Evolutionary conservation across 2,113 vertebrate species (phyloP).

Genomic region (Muscicapa adusta): DNA sequence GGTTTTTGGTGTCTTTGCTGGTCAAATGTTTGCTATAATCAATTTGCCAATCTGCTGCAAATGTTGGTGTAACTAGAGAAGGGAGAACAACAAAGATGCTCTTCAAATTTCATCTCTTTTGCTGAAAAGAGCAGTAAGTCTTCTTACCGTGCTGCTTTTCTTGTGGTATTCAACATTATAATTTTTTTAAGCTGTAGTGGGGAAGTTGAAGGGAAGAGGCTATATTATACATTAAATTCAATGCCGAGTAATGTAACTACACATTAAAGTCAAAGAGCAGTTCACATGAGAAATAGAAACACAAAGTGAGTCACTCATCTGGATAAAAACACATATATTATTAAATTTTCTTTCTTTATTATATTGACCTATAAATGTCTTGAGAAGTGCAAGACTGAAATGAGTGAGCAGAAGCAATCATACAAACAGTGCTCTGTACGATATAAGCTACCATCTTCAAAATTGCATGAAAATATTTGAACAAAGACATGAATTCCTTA

Average conservation of each 20-base stretch:
- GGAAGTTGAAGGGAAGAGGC: constrained; percentile 20
- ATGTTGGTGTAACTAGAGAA: neutral
- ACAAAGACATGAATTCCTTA: constrained; percentile 8
- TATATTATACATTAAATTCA: constrained; percentile 51
- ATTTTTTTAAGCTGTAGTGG: constrained; percentile 49
- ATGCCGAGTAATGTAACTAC: constrained; percentile 42
- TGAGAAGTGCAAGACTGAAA: constrained; percentile 43
- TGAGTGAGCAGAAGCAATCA: constrained; percentile 48
- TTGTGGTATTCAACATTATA: neutral
- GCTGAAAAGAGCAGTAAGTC: neutral
- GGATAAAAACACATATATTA: constrained; percentile 63
- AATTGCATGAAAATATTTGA: constrained; percentile 54
- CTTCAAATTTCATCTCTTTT: neutral
- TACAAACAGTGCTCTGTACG: neutral
- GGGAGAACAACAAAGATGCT: neutral
- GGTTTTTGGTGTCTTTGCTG: neutral
- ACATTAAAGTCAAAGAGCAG: constrained; percentile 58
- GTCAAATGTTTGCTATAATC: neutral
- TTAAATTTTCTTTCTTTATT: constrained; percentile 65
- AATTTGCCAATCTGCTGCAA: neutral
- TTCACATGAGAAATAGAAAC: constrained; percentile 54
- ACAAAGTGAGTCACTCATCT: constrained; percentile 57
- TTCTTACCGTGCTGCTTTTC: constrained; percentile 10
- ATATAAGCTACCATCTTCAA: constrained; percentile 20
- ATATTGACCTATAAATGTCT: constrained; percentile 52